Evolutionary conservation across 1,140 invertebrate species (phyloP).

Genomic region (Calosoma granatense): DNA sequence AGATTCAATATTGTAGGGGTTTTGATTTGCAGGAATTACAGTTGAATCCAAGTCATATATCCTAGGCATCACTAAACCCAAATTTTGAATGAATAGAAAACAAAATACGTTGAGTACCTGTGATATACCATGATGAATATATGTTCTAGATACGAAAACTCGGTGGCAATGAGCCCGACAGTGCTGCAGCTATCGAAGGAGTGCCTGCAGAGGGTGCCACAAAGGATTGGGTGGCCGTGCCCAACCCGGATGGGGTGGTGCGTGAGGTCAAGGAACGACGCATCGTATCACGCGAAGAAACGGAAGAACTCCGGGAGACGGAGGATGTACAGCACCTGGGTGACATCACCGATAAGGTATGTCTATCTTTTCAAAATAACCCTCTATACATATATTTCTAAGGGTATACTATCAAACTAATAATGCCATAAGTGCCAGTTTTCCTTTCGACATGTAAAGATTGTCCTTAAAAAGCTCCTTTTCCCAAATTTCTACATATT

Average conservation of each 20-base stretch:
- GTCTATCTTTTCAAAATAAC: no score
- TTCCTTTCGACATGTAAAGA: no score
- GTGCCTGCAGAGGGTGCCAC: conserved; percentile 36
- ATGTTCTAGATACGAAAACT: conserved; percentile 29
- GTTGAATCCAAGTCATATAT: no score
- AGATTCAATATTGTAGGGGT: no score
- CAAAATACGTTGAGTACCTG: no score
- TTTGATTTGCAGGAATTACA: no score
- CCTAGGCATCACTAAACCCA: background rate
- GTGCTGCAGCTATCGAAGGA: conserved; percentile 30
- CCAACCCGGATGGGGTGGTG: conserved; percentile 58
- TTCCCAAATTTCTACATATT: no score
- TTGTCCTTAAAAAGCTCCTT: no score
- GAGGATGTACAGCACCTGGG: conserved; percentile 72
- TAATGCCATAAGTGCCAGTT: no score
- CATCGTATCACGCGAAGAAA: conserved; percentile 70
- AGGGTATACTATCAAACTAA: no score
- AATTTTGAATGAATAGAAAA: conserved; percentile 16
- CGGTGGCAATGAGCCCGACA: conserved; percentile 30
- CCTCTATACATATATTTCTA: conserved; percentile 6
- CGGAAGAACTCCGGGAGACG: conserved; percentile 67
- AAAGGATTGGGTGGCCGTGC: conserved; percentile 48
- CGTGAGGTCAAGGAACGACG: conserved; percentile 69
- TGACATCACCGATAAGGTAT: conserved; percentile 74
- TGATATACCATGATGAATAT: background rate